Percentiles rank a stretch among this genome's conserved stretches.
Evolutionary conservation across 2,113 vertebrate species (phyloP).

Genomic region (Halichoeres trimaculatus): DNA sequence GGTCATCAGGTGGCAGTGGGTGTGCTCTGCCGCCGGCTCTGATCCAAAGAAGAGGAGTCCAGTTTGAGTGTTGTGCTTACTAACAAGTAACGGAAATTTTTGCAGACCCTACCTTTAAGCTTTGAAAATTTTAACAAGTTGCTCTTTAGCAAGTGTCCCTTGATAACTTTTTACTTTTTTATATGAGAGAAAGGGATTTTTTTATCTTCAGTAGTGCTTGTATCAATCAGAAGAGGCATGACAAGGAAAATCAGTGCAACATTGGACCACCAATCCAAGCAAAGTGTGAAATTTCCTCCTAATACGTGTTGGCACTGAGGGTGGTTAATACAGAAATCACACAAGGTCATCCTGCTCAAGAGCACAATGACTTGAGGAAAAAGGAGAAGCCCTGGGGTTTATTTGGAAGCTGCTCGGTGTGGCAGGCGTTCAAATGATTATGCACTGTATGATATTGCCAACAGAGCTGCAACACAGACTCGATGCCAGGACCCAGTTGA

Average conservation of each 20-base stretch:
- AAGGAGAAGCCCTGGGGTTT: slow-evolving; percentile 39
- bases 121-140: background rate
- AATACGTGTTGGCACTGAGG: slow-evolving; percentile 43
- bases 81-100: no score
- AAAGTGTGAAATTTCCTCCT: slow-evolving; percentile 40
- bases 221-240: background rate
- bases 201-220: slow-evolving; percentile 3
- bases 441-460: slow-evolving; percentile 60
- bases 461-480: slow-evolving; percentile 36
- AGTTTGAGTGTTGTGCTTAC: no score
- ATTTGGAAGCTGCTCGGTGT: slow-evolving; percentile 48
- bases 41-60: no score
- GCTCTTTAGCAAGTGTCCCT: slow-evolving; percentile 1
- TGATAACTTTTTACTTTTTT: slow-evolving; percentile 16
- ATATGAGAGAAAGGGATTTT: background rate
- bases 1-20: no score
- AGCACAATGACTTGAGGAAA: slow-evolving; percentile 53
- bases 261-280: slow-evolving; percentile 27
- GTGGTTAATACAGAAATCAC: slow-evolving; percentile 65
- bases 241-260: slow-evolving; percentile 7
- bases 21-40: no score
- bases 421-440: slow-evolving; percentile 66
- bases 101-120: no score
- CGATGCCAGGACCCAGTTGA: slow-evolving; percentile 35
- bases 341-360: slow-evolving; percentile 60